Evolutionary conservation across 2,797 vertebrate genomes (phyloP).

Genomic region (Neosilurus mollespiculum): DNA sequence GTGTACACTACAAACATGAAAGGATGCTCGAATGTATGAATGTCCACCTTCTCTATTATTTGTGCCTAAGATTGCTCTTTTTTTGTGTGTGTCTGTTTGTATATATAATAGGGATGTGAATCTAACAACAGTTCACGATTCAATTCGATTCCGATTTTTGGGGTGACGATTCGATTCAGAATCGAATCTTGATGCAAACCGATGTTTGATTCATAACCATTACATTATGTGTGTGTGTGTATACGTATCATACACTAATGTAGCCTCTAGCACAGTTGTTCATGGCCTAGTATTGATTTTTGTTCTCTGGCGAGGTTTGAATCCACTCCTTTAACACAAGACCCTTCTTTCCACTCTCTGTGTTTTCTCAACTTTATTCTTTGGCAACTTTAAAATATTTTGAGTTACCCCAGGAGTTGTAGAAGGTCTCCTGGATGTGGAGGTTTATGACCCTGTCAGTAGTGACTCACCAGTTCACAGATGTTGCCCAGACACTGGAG

Average conservation of each 20-base stretch:
- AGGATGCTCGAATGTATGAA: too few relatives aligned
- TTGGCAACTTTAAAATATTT: conserved; percentile 22
- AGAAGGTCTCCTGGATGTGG: conserved; percentile 14
- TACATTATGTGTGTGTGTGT: too few relatives aligned
- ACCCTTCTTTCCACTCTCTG: background rate
- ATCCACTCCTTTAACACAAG: background rate
- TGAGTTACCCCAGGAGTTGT: conserved; percentile 1
- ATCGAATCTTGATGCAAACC: too few relatives aligned
- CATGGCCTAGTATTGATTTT: background rate
- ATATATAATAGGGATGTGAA: too few relatives aligned
- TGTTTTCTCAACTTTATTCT: conserved; percentile 14
- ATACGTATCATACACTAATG: background rate
- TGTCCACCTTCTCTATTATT: too few relatives aligned
- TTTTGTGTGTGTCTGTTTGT: too few relatives aligned
- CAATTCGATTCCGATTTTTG: too few relatives aligned
- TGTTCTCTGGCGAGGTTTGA: conserved; percentile 7
- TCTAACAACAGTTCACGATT: too few relatives aligned
- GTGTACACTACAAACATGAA: too few relatives aligned
- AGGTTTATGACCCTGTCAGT: conserved; percentile 8
- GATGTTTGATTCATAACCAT: too few relatives aligned
- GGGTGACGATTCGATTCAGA: too few relatives aligned
- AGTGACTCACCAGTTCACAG: conserved; percentile 6
- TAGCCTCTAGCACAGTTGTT: background rate
- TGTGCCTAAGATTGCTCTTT: too few relatives aligned
- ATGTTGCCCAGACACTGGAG: conserved; percentile 30